These are phyloP conservation scores for Stomatorhinus walkeri DNA, from an alignment of 2,797 vertebrate genomes.

Conservation along the genomic window DNA sequence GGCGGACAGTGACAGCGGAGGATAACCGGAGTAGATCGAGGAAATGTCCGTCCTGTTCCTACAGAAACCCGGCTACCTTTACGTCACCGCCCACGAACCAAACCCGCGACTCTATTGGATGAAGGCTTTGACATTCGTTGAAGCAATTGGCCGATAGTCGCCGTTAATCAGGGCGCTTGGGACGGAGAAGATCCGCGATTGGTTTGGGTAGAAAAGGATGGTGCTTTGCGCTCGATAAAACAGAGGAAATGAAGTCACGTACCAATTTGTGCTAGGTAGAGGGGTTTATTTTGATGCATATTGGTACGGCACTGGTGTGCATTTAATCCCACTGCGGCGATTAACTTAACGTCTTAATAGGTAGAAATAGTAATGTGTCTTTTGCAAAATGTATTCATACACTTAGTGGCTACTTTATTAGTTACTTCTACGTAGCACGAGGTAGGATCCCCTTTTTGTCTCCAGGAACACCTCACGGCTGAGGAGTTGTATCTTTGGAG, in stretches of 20 bases:
- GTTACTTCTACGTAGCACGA: not conserved
- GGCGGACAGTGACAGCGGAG: not conserved
- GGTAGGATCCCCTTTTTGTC: not conserved
- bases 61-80: not conserved
- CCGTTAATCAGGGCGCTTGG: not conserved
- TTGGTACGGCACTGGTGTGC: not conserved
- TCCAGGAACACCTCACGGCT: not conserved
- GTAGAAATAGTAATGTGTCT: not conserved
- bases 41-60: conserved; percentile 1
- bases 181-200: not conserved
- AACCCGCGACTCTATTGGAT: not conserved
- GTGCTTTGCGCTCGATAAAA: not conserved
- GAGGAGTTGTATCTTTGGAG: not conserved
- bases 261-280: not conserved
- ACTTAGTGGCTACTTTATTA: not conserved
- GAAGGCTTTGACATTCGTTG: not conserved
- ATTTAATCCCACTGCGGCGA: not conserved
- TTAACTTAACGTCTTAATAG: not conserved
- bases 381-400: not conserved
- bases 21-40: not conserved
- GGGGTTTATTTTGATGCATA: not conserved
- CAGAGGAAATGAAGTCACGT: not conserved
- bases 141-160: conserved; percentile 8
- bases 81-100: not conserved
- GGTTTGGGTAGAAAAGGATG: not conserved